These are phyloP conservation scores for Hucho hucho DNA, from an alignment of 2,113 vertebrate genomes.

Conservation along the genomic window DNA sequence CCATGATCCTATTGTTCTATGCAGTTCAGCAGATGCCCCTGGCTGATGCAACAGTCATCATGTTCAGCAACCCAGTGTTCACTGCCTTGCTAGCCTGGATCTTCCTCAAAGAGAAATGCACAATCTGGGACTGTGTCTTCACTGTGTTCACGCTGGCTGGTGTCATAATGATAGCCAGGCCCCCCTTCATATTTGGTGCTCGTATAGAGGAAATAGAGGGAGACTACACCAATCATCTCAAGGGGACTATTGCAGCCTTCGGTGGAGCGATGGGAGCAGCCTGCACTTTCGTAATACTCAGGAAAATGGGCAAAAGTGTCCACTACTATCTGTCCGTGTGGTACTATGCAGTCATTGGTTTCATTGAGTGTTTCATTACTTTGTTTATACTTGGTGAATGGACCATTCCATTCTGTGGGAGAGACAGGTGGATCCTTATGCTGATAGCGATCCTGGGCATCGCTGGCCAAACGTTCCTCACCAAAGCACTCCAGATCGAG, in stretches of 20 bases:
- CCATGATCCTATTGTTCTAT: constrained; percentile 94
- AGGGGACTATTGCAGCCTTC: constrained; percentile 86
- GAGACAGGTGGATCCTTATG: constrained; percentile 84
- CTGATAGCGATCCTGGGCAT: constrained; percentile 86
- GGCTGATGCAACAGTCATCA: constrained; percentile 92
- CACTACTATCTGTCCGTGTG: constrained; percentile 90
- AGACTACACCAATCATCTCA: constrained; percentile 81
- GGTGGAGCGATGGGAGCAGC: constrained; percentile 77
- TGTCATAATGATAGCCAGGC: constrained; percentile 88
- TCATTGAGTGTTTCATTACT: constrained; percentile 74
- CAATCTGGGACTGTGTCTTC: constrained; percentile 87
- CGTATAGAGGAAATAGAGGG: constrained; percentile 64
- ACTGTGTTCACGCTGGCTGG: constrained; percentile 86
- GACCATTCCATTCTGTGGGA: constrained; percentile 84
- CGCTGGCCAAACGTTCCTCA: constrained; percentile 86
- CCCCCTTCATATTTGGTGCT: constrained; percentile 89
- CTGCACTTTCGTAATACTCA: constrained; percentile 82
- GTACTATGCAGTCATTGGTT: constrained; percentile 91
- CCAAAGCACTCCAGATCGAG: constrained; percentile 91
- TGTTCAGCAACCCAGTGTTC: constrained; percentile 92
- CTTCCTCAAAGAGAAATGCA: constrained; percentile 93
- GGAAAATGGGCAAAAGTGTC: constrained; percentile 93
- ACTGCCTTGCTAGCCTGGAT: constrained; percentile 91
- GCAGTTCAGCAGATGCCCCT: constrained; percentile 91
- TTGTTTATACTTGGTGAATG: constrained; percentile 82